phyloP scores from a whole-genome alignment of 2,113 vertebrate genomes.

The Lepus timidus region DNA sequence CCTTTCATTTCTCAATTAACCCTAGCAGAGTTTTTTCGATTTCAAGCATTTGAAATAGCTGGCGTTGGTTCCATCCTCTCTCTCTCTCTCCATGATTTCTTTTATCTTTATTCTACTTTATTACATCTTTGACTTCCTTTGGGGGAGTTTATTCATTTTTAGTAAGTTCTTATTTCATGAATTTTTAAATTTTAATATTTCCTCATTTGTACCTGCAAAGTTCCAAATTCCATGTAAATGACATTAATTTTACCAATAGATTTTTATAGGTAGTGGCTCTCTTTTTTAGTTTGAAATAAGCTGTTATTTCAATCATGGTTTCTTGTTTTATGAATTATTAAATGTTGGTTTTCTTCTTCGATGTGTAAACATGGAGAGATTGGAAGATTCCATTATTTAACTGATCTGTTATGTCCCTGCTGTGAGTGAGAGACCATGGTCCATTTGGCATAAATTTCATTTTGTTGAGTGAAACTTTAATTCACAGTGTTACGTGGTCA shows the following conservation, averaged over 20 bases:
- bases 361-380: background rate
- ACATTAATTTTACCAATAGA: background rate
- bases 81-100: background rate
- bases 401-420: background rate
- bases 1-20: background rate
- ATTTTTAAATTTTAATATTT: slow-evolving; percentile 43
- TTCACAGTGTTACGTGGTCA: background rate
- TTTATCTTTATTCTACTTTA: background rate
- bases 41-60: background rate
- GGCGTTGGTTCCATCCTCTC: background rate
- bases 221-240: background rate
- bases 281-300: slow-evolving; percentile 5
- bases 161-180: background rate
- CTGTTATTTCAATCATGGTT: background rate
- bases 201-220: background rate
- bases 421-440: background rate
- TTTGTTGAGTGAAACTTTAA: background rate
- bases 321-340: slow-evolving; percentile 33
- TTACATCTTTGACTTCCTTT: background rate
- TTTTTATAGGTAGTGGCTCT: background rate
- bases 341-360: background rate
- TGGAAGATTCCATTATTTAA: background rate
- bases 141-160: background rate
- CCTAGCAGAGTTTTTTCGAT: background rate
- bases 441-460: background rate